phyloP scores from a whole-genome alignment of 2,888 invertebrate species.

The Stenotaenia linearis region DNA sequence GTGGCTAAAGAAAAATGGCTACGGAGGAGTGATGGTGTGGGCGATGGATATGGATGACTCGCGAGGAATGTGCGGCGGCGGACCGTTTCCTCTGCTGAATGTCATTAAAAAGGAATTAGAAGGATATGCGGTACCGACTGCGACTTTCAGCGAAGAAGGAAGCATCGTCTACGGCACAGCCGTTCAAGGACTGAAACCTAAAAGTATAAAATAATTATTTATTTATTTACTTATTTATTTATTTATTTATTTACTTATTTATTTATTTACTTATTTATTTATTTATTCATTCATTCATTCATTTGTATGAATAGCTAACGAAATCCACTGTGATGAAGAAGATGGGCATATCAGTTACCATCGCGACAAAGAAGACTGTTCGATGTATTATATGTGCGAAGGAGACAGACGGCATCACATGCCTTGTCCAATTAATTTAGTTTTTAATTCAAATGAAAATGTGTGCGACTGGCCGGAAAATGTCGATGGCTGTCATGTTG shows the following conservation, averaged over 20 bases:
- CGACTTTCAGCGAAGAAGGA: slow-evolving; percentile 53
- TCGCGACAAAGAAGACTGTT: slow-evolving; percentile 81
- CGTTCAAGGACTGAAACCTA: slow-evolving; percentile 28
- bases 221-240: not conserved
- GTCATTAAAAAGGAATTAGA: slow-evolving; percentile 79
- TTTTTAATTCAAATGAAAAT: slow-evolving; percentile 86
- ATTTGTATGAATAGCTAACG: too few relatives aligned
- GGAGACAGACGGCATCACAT: slow-evolving; percentile 92
- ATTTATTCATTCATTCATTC: slow-evolving; percentile 27
- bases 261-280: not conserved
- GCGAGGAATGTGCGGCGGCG: slow-evolving; percentile 75
- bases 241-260: slow-evolving; percentile 21
- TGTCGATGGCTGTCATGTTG: slow-evolving; percentile 67
- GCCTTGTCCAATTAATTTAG: slow-evolving; percentile 88
- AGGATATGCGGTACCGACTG: slow-evolving; percentile 64
- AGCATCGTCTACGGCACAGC: slow-evolving; percentile 34
- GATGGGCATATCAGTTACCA: slow-evolving; percentile 95
- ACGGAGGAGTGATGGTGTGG: slow-evolving; percentile 96
- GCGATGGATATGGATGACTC: slow-evolving; percentile 96
- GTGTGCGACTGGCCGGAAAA: slow-evolving; percentile 96
- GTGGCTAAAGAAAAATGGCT: slow-evolving; percentile 89
- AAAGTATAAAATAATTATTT: slow-evolving; percentile 27
- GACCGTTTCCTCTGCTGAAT: slow-evolving; percentile 81
- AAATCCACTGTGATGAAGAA: slow-evolving; percentile 83
- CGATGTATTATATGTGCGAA: slow-evolving; percentile 94